Conservation (phyloP, 2,888 invertebrate genomes). For the Chalcis sispes region DNA sequence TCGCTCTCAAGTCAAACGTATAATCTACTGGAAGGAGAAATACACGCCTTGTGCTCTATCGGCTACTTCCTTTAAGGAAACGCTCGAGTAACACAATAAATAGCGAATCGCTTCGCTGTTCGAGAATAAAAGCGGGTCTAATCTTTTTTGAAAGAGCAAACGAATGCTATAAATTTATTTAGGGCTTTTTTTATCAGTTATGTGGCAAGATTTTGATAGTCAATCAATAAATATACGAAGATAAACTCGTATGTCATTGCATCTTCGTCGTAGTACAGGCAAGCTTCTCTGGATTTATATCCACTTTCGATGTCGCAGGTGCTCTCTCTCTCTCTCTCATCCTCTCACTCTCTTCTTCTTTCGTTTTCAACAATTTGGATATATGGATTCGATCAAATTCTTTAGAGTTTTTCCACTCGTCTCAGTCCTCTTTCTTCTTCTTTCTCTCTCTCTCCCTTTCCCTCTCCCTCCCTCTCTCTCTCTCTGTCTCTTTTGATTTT, state of each 20-base stretch:
- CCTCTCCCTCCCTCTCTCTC: too few species aligned
- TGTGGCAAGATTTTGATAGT: too few species aligned
- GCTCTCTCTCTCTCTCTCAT: too few species aligned
- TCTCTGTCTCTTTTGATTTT: neutral
- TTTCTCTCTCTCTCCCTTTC: neutral
- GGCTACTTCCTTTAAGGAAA: neutral
- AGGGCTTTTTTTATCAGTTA: slow-evolving; percentile 12
- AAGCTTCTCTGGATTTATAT: slow-evolving; percentile 33
- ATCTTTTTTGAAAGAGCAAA: slow-evolving; percentile 39
- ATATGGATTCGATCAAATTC: slow-evolving; percentile 55
- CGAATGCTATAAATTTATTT: slow-evolving; percentile 35
- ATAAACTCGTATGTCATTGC: slow-evolving; percentile 12
- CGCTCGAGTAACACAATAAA: slow-evolving; percentile 37
- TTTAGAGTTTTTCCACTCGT: neutral
- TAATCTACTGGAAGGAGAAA: slow-evolving; percentile 38
- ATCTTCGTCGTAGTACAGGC: neutral
- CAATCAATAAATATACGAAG: slow-evolving; percentile 25
- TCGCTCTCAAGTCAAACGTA: slow-evolving; percentile 36
- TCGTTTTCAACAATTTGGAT: slow-evolving; percentile 14
- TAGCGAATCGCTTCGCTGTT: slow-evolving; percentile 37
- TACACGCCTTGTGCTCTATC: neutral
- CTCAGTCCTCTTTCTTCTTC: too few species aligned
- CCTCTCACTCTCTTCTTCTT: too few species aligned
- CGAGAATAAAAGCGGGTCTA: neutral
- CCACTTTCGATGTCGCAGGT: slow-evolving; percentile 5